Evolutionary conservation across 2,888 invertebrate species (phyloP).

Genomic region (Schizaphis graminum): DNA sequence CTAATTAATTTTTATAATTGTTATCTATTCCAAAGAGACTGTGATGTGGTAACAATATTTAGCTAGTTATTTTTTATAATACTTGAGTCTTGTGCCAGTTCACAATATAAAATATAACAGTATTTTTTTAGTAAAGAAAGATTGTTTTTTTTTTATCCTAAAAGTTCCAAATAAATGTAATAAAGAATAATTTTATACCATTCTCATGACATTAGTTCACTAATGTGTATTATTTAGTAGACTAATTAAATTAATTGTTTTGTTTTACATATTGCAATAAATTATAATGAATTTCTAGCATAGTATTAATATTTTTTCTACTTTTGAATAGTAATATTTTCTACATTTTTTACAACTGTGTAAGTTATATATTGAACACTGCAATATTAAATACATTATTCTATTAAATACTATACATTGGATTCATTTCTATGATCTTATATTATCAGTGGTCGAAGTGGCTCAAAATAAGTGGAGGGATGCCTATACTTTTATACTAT

Average conservation of each 20-base stretch:
- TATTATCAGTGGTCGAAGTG: too few species aligned
- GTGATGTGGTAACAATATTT: constrained; percentile 59
- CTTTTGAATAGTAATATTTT: not conserved
- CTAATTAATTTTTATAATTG: constrained; percentile 54
- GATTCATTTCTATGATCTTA: not conserved
- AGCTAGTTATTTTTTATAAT: constrained; percentile 46
- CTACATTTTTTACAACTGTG: not conserved
- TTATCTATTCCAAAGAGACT: constrained; percentile 63
- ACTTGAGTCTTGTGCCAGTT: constrained; percentile 56
- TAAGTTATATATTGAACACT: not conserved
- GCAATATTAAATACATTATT: not conserved
- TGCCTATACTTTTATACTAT: too few species aligned
- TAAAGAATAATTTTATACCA: not conserved
- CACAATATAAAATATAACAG: constrained; percentile 59
- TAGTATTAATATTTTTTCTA: not conserved
- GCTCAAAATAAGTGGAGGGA: too few species aligned
- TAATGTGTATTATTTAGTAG: not conserved
- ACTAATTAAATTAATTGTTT: not conserved
- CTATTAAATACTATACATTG: not conserved
- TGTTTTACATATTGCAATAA: not conserved
- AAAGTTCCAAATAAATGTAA: not conserved
- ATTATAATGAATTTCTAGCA: not conserved
- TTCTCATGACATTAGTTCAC: not conserved
- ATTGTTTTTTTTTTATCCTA: not conserved
- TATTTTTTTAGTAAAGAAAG: constrained; percentile 44